These are phyloP conservation scores for Acanthaster planci DNA, from an alignment of 35 echinoderm and acorn worm species.

Conservation along the genomic window DNA sequence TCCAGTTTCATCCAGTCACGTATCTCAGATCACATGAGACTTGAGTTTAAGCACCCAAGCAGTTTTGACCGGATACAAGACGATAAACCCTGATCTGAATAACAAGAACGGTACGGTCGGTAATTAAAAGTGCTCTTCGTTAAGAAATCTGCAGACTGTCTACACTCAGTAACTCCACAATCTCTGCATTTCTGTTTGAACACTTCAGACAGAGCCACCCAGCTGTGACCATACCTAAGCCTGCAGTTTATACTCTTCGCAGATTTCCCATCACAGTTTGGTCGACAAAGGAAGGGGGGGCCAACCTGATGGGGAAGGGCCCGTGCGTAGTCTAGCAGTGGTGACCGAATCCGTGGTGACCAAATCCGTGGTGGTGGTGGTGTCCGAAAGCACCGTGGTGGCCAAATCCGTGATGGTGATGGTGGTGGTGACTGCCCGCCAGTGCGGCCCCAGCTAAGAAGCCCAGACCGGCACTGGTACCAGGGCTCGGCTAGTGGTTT, in stretches of 20 bases:
- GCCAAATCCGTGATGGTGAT: not conserved
- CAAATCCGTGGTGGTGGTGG: not conserved
- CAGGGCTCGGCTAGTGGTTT: not conserved
- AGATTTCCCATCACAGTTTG: not conserved
- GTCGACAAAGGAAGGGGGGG: not conserved
- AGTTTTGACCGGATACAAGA: no score
- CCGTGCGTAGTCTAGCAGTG: not conserved
- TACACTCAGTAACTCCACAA: not conserved
- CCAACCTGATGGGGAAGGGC: not conserved
- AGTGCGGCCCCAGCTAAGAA: not conserved
- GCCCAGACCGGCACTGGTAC: not conserved
- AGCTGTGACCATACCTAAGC: not conserved
- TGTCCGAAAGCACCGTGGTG: not conserved
- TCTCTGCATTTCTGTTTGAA: not conserved
- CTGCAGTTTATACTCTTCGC: not conserved
- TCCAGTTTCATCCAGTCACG: no score
- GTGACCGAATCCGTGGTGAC: conserved; percentile 11
- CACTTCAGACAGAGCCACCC: not conserved
- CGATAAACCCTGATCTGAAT: no score
- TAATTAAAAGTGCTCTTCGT: no score
- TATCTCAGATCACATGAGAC: no score
- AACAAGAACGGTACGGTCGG: no score
- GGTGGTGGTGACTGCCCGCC: not conserved
- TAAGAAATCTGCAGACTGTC: no score
- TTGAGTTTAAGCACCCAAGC: no score